These are phyloP conservation scores for Oncorhynchus clarkii DNA, from an alignment of 2,113 vertebrate species.

Conservation along the genomic window DNA sequence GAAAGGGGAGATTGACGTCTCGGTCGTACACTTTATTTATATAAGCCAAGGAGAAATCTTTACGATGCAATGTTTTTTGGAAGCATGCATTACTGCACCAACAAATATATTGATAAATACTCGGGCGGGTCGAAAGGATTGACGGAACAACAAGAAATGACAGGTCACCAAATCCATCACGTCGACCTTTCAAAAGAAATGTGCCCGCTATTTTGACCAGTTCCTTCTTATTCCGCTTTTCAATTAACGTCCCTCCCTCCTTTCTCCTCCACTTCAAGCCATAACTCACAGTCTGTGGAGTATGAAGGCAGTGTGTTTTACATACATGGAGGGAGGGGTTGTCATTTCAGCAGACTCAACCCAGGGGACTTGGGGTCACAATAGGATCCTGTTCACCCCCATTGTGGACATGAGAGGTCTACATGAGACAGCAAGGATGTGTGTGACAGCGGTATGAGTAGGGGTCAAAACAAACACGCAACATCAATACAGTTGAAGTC, in stretches of 20 bases:
- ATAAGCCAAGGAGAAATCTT: conserved; percentile 72
- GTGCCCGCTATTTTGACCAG: conserved; percentile 59
- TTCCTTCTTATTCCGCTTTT: conserved; percentile 70
- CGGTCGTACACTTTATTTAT: conserved; percentile 72
- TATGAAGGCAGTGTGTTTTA: conserved; percentile 39
- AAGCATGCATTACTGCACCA: conserved; percentile 49
- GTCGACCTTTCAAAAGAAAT: conserved; percentile 67
- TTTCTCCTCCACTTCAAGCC: conserved; percentile 39
- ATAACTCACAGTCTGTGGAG: conserved; percentile 59
- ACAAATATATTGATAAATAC: conserved; percentile 63
- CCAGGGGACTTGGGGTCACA: conserved; percentile 15
- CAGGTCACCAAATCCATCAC: conserved; percentile 69
- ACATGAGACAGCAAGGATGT: neutral
- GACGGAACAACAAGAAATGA: conserved; percentile 62
- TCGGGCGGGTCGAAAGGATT: conserved; percentile 54
- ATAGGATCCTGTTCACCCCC: neutral
- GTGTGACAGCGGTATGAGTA: neutral
- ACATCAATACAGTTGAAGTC: no score
- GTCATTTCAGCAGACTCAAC: conserved; percentile 46
- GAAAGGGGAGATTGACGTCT: conserved; percentile 70
- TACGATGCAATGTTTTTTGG: conserved; percentile 67
- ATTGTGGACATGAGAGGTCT: neutral
- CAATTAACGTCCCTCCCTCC: conserved; percentile 56
- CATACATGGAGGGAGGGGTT: conserved; percentile 41
- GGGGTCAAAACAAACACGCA: neutral